phyloP scores from a whole-genome alignment of 2,797 vertebrate species.

The Notolabrus celidotus region DNA sequence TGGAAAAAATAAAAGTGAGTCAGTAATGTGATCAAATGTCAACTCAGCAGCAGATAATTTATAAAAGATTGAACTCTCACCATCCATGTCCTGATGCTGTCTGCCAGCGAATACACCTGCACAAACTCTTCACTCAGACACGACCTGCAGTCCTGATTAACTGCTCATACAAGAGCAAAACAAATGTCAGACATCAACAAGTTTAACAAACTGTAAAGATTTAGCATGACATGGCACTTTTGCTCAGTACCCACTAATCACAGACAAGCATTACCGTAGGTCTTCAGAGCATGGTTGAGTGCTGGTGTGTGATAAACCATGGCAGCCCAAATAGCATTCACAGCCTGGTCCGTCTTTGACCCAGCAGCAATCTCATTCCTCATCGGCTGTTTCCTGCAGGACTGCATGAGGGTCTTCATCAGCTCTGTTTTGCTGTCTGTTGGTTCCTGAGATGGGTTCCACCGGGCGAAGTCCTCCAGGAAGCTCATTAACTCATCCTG shows the following conservation, averaged over 20 bases:
- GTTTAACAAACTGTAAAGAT: not conserved
- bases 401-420: slow-evolving; percentile 90
- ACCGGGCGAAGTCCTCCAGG: slow-evolving; percentile 92
- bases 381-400: slow-evolving; percentile 91
- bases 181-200: not conserved
- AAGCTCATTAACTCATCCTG: slow-evolving; percentile 86
- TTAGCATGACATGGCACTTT: not conserved
- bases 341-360: slow-evolving; percentile 94
- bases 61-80: slow-evolving; percentile 81
- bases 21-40: not conserved
- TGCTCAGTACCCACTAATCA: not conserved
- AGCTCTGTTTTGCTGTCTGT: slow-evolving; percentile 89
- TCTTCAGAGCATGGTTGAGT: slow-evolving; percentile 90
- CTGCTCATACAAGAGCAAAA: slow-evolving; percentile 79
- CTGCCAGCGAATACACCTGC: slow-evolving; percentile 92
- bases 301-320: slow-evolving; percentile 96
- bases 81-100: slow-evolving; percentile 98
- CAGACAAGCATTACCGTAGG: slow-evolving; percentile 87
- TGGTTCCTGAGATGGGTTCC: slow-evolving; percentile 91
- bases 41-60: not conserved
- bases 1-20: not conserved
- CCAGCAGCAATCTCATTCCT: slow-evolving; percentile 92
- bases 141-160: slow-evolving; percentile 88
- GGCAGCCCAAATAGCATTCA: slow-evolving; percentile 96
- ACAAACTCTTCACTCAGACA: slow-evolving; percentile 91